Evolutionary conservation across 2,797 vertebrate species (phyloP).

Genomic region (Pseudomugil tenellus): DNA sequence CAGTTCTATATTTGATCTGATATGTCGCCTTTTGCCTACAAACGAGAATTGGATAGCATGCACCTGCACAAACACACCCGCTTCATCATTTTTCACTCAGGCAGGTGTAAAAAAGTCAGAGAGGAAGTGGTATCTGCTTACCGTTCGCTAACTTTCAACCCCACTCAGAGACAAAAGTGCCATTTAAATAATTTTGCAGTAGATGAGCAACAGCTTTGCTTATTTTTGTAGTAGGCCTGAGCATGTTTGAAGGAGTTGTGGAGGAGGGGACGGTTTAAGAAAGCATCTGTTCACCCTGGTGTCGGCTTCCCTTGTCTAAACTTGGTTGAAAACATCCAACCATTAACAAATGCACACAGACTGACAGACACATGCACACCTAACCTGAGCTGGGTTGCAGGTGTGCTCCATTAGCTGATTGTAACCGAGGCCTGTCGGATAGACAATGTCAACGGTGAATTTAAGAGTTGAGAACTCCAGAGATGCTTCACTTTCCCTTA

Average conservation of each 20-base stretch:
- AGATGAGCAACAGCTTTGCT: neutral
- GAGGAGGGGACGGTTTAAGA: neutral
- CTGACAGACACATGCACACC: conserved; percentile 15
- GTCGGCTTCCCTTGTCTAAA: conserved; percentile 33
- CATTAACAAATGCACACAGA: conserved; percentile 23
- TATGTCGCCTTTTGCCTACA: conserved; percentile 18
- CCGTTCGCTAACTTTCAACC: conserved; percentile 32
- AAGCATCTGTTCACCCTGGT: conserved; percentile 39
- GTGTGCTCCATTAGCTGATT: conserved; percentile 70
- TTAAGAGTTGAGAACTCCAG: conserved; percentile 41
- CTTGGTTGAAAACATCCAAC: conserved; percentile 17
- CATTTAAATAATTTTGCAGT: conserved; percentile 13
- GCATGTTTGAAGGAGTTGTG: neutral
- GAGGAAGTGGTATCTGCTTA: neutral
- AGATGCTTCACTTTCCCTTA: conserved; percentile 36
- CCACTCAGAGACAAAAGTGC: neutral
- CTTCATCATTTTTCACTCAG: conserved; percentile 17
- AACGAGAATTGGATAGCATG: conserved; percentile 16
- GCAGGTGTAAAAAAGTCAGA: conserved; percentile 27
- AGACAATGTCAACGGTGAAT: conserved; percentile 42
- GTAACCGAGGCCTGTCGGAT: conserved; percentile 40
- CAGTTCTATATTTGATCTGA: conserved; percentile 14
- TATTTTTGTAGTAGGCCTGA: neutral
- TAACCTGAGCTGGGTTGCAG: conserved; percentile 40
- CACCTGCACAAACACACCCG: neutral